Evolutionary conservation across 2,797 vertebrate genomes (phyloP), one percentile per base, ranked within the genome.

Genomic region (Prunella strophiata): DNA sequence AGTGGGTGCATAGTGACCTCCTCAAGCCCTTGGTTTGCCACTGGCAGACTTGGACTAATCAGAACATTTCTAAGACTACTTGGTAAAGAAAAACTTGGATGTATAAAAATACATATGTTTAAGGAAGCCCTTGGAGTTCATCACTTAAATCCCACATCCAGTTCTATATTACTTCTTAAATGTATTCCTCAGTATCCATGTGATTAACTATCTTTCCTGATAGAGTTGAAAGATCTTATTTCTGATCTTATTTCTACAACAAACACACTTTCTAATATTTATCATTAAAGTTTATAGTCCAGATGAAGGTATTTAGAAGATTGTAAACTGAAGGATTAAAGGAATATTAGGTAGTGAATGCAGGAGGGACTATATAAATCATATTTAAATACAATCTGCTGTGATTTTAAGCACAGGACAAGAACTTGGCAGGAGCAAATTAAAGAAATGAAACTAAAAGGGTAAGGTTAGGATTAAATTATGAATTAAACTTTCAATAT

Each of bases 231-330:
- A 73, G 50, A 40, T 48, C n/a, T 92, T 76, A 70, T 32, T 88
- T 92, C 40, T 78, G 55, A 75, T 62, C n/a, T n/a, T n/a, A n/a
- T n/a, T n/a, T 72, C 9, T 27, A 78, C 50, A 65, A 70, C 36
- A 91, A 88, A 71, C 22, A 88, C 50, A 73, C 8, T 67, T 58
- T 42, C 47, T 58, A 47, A 40, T 71, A 92, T 58, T 85, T 27
- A 67, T 84, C 48, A 88, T 50, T 88, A 67, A 93, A 94, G 82
- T 76, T 68, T 43, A 74, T 80, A 76, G 91, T 72, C 30, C 59
- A 92, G 85, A 94, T 83, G 50, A 93, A 91, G 30, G 36, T 70
- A 80, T 89, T 92, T 75, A 85, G 75, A 96, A 94, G 85, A 83
- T 18, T 57, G 51, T 85, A 92, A 85, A 87, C 29, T 50, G 71